Evolutionary conservation across 2,888 invertebrate species (phyloP), one percentile per base, ranked within the genome.

Genomic region (Pseudeuparius sepicola): DNA sequence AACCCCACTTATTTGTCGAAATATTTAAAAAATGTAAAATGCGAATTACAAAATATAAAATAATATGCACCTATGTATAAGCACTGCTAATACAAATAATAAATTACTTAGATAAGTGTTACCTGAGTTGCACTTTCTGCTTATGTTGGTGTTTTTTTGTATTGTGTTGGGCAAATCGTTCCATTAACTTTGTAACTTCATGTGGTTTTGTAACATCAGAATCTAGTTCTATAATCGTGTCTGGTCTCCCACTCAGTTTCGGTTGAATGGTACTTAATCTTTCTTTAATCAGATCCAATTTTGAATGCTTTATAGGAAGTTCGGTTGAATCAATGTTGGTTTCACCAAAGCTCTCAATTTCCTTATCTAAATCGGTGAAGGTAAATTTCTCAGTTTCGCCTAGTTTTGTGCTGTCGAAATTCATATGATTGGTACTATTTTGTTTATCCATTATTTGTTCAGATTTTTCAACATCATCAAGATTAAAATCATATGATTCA

Each of bases 81-180:
- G n/a, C n/a, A n/a, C n/a, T n/a, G n/a, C n/a, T n/a, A n/a, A n/a
- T n/a, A n/a, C n/a, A n/a, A n/a, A n/a, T n/a, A n/a, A n/a, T n/a
- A n/a, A n/a, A n/a, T n/a, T n/a, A n/a, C n/a, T n/a, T n/a, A n/a
- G n/a, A n/a, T n/a, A n/a, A n/a, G n/a, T n/a, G n/a, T 58, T 60
- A 74, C 75, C 62, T 72, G 48, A 72, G 59, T 54, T 75, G 65
- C 44, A 72, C 61, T 52, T 70, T 64, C 51, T 71, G 59, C 51
- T 70, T 64, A 50, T 70, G 59, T 57, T 72, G 62, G 42, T 73
- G 65, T 34, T 64, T 65, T 1, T 63, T 59, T 16, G n/a, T n/a
- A n/a, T n/a, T n/a, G 48, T 86, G 85, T 52, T 75, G 74, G 20
- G 75, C 63, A 54, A 84, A 81, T 42, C 84, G 67, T 46, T 83